Conservation (phyloP, 2,797 vertebrate species). For the Poeciliopsis infans region DNA sequence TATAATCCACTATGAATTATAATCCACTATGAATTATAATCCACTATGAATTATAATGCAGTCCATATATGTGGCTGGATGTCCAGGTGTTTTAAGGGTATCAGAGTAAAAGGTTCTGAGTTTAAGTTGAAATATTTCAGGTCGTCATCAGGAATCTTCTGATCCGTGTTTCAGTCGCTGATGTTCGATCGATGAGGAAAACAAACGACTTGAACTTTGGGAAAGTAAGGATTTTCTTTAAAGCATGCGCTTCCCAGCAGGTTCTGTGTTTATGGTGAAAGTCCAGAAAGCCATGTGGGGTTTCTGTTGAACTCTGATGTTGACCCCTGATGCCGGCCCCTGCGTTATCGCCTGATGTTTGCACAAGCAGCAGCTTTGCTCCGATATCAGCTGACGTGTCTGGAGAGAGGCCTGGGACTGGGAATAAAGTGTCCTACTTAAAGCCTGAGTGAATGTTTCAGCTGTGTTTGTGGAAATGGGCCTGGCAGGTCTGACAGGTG, state of each 20-base stretch:
- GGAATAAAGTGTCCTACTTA: neutral
- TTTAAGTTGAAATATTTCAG: neutral
- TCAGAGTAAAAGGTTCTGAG: neutral
- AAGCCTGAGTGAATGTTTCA: neutral
- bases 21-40: too few relatives aligned
- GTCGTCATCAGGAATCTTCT: neutral
- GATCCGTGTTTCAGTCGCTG: neutral
- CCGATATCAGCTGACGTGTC: neutral
- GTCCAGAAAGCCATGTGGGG: neutral
- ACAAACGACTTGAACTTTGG: neutral
- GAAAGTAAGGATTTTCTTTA: neutral
- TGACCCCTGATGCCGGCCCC: neutral
- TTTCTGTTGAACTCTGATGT: neutral
- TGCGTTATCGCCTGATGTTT: neutral
- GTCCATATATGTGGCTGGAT: neutral
- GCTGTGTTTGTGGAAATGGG: neutral
- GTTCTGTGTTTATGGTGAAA: neutral
- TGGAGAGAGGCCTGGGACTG: neutral
- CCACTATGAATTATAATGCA: too few relatives aligned
- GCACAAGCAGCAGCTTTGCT: conserved; percentile 19
- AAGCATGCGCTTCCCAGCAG: neutral
- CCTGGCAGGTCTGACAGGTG: neutral
- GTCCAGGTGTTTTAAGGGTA: neutral
- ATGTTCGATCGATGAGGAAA: neutral
- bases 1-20: too few relatives aligned